Evolutionary conservation across 2,113 vertebrate genomes (phyloP), one percentile per base, ranked within the genome.

Genomic region (Stercorarius parasiticus): DNA sequence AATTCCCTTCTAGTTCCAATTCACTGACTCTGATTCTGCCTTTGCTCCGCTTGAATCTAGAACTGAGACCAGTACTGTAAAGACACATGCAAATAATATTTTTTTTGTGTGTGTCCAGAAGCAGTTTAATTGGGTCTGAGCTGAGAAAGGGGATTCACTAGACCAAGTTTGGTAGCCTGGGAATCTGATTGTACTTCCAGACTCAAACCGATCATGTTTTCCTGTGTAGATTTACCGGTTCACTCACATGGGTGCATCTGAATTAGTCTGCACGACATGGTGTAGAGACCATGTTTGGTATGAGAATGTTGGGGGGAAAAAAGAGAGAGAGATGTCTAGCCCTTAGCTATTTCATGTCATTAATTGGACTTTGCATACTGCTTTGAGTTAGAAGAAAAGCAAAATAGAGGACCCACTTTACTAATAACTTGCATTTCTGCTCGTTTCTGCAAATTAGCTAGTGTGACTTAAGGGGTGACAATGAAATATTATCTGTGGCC

Each of bases 271-370:
- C 15, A 12, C 2, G 1, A 18, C 10, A 11, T 42, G 10, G 8
- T 65, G 9, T 43, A 43, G 20, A 34, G 73, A 69, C 6, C 5
- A 10, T 55, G 6, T 42, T 32, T 4, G 16, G 5, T 13, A 6
- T 70, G 36, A 56, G 16, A 84, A 58, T 0, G 0, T 10, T 43
- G 15, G 10, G 7, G 2, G 6, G 1, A 3, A 19, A 21, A 5
- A 32, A n/a, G 18, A 55, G 29, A 10, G 29, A 72, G 50, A 61
- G 8, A 34, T 78, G 7, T 30, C 20, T 77, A 14, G 15, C 32
- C 40, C 15, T 74, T 38, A 56, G 15, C 30, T 82, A 9, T 78
- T 87, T 84, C 27, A 27, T 40, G 10, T 58, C 11, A 74, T 59
- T 72, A 53, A 15, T 11, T 88, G 61, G 21, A 66, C 55, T 82